Conservation (phyloP, 1,140 invertebrate genomes). For the Trachymyrmex cornetzi region DNA sequence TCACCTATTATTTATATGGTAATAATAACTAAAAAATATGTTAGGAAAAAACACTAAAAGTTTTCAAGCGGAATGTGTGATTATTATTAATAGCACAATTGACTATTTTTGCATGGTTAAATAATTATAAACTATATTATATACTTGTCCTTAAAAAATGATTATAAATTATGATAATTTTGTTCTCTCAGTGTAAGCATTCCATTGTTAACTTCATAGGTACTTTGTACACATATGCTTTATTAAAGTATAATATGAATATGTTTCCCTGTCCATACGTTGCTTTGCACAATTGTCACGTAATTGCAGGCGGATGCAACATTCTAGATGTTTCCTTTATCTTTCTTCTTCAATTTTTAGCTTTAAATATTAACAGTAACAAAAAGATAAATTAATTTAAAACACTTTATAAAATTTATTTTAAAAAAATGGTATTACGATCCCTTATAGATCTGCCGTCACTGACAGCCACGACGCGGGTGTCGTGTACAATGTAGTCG, state of each 20-base stretch:
- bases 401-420: not conserved
- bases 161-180: too few species aligned
- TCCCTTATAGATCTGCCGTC: not conserved
- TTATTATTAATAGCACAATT: too few species aligned
- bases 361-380: not conserved
- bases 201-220: not conserved
- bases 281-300: not conserved
- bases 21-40: too few species aligned
- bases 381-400: not conserved
- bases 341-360: not conserved
- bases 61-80: too few species aligned
- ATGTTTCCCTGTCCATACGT: not conserved
- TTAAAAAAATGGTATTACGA: not conserved
- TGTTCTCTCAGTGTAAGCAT: not conserved
- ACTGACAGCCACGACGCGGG: not conserved
- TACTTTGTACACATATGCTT: not conserved
- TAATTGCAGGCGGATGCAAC: not conserved
- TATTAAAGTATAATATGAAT: constrained; percentile 5
- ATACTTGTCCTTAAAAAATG: too few species aligned
- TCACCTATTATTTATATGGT: too few species aligned
- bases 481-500: constrained; percentile 60
- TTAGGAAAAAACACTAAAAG: too few species aligned
- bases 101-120: too few species aligned
- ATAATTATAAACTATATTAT: too few species aligned
- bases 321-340: not conserved